Evolutionary conservation across 2,888 invertebrate genomes (phyloP), one percentile per base, ranked within the genome.

Genomic region (Biston betularia): DNA sequence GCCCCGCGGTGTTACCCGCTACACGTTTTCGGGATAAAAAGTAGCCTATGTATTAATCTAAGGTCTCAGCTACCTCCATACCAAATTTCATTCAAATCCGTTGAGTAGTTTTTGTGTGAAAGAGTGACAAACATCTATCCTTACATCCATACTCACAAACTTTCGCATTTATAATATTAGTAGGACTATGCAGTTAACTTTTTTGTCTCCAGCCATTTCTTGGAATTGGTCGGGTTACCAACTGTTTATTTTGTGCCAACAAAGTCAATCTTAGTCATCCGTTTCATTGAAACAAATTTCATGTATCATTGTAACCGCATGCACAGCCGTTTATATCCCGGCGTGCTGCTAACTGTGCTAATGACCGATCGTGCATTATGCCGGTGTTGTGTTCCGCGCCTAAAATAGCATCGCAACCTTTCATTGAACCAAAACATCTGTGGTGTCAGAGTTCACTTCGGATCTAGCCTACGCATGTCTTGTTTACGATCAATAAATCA

Each of bases 331-430:
- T 63, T 68, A 63, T 61, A 63, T 60, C 55, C 54, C 65, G 49
- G 34, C 68, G 68, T 24, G 24, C 24, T 24, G 64, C 52, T 69
- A 58, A 58, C 58, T 49, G 49, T 58, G 58, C 58, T 58, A 72
- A 69, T 65, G 72, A 71, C 68, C 68, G 65, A 61, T 69, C n/a
- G 50, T 63, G 44, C 62, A 64, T 59, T 64, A 64, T 65, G 69
- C 67, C 66, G 64, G 73, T 71, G 68, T 71, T 63, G 57, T 62
- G 60, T 73, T 64, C 62, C 71, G 64, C 59, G 50, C 62, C 64
- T 42, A 64, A 68, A 71, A 73, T 73, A 73, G 69, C 61, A 52
- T 45, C 63, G 49, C 61, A 54, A 60, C 58, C 64, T 64, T 63
- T 64, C 60, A 45, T 52, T 65, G 64, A 63, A 67, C 62, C 57